phyloP scores from a whole-genome alignment of 1,140 invertebrate species.

The Cotesia vestalis region DNA sequence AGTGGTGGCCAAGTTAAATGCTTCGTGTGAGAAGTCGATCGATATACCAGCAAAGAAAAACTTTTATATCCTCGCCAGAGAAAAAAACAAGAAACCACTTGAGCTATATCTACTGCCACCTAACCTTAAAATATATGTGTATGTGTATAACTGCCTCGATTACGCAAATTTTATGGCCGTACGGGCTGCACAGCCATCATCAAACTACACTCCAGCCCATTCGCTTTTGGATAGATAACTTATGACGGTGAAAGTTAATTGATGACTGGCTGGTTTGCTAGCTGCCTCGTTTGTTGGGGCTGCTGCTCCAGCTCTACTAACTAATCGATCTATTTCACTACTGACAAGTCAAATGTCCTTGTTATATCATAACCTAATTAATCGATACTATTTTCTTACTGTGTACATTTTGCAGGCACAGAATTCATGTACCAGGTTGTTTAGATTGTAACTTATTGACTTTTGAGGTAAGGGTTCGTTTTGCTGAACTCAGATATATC shows the following conservation, averaged over 20 bases:
- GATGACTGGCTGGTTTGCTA: too few relatives aligned
- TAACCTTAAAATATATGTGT: neutral
- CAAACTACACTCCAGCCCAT: neutral
- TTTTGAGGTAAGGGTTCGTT: too few relatives aligned
- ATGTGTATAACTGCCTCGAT: neutral
- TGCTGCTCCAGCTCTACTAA: neutral
- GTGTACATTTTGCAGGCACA: too few relatives aligned
- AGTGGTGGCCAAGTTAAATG: conserved; percentile 11
- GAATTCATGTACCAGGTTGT: neutral
- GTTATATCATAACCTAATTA: conserved; percentile 6
- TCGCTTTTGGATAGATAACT: conserved; percentile 8
- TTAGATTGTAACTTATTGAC: too few relatives aligned
- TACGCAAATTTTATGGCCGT: conserved; percentile 26
- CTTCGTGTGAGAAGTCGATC: conserved; percentile 22
- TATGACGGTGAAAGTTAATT: neutral
- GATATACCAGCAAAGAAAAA: conserved; percentile 13
- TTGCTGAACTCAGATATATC: neutral
- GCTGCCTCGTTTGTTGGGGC: too few relatives aligned
- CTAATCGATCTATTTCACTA: conserved; percentile 3
- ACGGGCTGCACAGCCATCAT: neutral
- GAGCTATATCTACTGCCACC: neutral
- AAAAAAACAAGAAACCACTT: neutral
- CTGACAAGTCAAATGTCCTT: conserved; percentile 7
- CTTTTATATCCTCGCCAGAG: neutral
- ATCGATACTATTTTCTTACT: neutral